A percentile compares a stretch with the other conserved stretches of the same genome.
phyloP scores from a whole-genome alignment of 2,797 vertebrate species.

The Rhinoraja longicauda region DNA sequence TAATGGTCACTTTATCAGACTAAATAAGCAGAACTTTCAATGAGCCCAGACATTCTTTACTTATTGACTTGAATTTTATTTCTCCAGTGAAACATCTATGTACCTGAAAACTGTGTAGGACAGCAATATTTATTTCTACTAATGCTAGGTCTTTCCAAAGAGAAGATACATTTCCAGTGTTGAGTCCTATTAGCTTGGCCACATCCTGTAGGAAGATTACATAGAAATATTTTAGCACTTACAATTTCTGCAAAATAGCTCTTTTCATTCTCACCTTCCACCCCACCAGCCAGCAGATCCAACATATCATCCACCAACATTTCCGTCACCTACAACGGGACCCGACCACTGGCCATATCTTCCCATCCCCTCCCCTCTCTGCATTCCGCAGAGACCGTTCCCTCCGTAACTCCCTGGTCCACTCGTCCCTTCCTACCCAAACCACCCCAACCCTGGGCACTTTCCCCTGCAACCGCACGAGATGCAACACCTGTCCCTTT shows the following conservation, averaged over 20 bases:
- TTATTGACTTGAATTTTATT: not conserved
- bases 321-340: no score
- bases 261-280: no score
- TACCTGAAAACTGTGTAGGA: slow-evolving; percentile 94
- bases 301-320: no score
- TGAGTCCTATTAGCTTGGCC: slow-evolving; percentile 84
- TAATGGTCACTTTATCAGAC: slow-evolving; percentile 93
- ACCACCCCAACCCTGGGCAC: no score
- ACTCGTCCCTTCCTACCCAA: no score
- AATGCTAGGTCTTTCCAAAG: slow-evolving; percentile 95
- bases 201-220: slow-evolving; percentile 68
- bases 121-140: slow-evolving; percentile 96
- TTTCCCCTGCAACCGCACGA: no score
- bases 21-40: slow-evolving; percentile 43
- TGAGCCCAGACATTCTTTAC: not conserved
- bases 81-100: not conserved
- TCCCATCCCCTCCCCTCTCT: no score
- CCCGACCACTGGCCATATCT: no score
- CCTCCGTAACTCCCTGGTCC: no score
- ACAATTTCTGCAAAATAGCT: not conserved
- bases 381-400: no score
- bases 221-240: not conserved
- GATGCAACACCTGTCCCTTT: no score
- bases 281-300: no score
- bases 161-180: slow-evolving; percentile 89